Evolutionary conservation across 2,888 invertebrate species (phyloP).

Genomic region (Slavum lentiscoides): DNA sequence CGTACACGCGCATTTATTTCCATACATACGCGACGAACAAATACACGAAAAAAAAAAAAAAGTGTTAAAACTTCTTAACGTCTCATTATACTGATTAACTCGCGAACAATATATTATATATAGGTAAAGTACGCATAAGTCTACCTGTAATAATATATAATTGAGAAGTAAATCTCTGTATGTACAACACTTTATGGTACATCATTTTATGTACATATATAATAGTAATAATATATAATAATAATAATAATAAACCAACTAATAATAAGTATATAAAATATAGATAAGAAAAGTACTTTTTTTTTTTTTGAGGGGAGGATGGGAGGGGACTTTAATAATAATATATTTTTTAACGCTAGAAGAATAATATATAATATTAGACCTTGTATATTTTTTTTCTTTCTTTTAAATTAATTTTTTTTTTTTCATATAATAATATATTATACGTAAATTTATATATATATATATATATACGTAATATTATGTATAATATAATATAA

Average conservation of each 20-base stretch:
- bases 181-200: constrained; percentile 49
- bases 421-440: constrained; percentile 21
- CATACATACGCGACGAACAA: constrained; percentile 21
- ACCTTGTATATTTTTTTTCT: constrained; percentile 48
- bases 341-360: constrained; percentile 25
- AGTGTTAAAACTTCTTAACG: constrained; percentile 49
- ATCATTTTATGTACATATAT: constrained; percentile 31
- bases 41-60: constrained; percentile 38
- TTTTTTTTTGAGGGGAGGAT: background rate
- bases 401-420: constrained; percentile 10
- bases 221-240: constrained; percentile 34
- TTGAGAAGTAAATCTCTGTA: constrained; percentile 43
- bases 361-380: constrained; percentile 42
- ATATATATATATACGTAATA: constrained; percentile 13
- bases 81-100: constrained; percentile 46
- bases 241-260: constrained; percentile 49
- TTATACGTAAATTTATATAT: background rate
- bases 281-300: constrained; percentile 36
- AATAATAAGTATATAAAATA: constrained; percentile 51
- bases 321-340: too few species aligned
- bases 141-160: constrained; percentile 49
- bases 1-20: constrained; percentile 30
- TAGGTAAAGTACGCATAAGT: constrained; percentile 43
- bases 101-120: constrained; percentile 23
- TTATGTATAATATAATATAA: background rate